A percentile compares a stretch with the other conserved stretches of the same genome.
These are phyloP conservation scores for Styela plicata DNA, from an alignment of 23 tunicate genomes.

Conservation along the genomic window DNA sequence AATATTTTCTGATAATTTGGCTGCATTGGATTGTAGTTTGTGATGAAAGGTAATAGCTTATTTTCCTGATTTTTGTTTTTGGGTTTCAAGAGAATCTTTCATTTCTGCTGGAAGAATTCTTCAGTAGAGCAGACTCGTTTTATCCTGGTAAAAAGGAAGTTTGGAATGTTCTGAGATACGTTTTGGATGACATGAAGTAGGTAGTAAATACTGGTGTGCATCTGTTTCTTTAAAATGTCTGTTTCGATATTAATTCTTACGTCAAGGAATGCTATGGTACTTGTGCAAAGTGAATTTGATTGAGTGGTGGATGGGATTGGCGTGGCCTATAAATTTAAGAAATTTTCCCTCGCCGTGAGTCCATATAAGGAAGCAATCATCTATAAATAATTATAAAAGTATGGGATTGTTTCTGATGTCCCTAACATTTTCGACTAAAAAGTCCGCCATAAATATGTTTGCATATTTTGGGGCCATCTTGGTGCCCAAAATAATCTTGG, in stretches of 20 bases:
- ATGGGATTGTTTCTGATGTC: not conserved
- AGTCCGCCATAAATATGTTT: constrained; percentile 13
- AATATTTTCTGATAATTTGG: not conserved
- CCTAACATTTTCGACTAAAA: not conserved
- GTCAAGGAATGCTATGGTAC: not conserved
- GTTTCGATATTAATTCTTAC: not conserved
- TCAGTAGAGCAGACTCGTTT: not conserved
- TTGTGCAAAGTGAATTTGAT: not conserved
- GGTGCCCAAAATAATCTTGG: constrained; percentile 21
- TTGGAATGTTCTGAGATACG: not conserved
- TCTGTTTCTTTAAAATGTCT: not conserved
- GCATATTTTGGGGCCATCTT: constrained; percentile 29
- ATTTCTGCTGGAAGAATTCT: not conserved
- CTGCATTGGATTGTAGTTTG: not conserved
- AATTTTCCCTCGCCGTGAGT: not conserved
- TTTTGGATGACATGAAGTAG: constrained; percentile 12
- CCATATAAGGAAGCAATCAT: constrained; percentile 23
- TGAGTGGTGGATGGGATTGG: not conserved
- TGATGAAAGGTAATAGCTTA: not conserved
- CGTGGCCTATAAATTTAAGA: not conserved
- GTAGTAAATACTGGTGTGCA: constrained; percentile 7
- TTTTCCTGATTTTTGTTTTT: not conserved
- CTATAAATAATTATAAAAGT: not conserved
- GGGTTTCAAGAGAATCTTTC: not conserved
- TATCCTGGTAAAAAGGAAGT: not conserved